A percentile compares a stretch with the other conserved stretches of the same genome.
Conservation (phyloP, 1,140 invertebrate genomes). For the Pseudomyrmex gracilis region DNA sequence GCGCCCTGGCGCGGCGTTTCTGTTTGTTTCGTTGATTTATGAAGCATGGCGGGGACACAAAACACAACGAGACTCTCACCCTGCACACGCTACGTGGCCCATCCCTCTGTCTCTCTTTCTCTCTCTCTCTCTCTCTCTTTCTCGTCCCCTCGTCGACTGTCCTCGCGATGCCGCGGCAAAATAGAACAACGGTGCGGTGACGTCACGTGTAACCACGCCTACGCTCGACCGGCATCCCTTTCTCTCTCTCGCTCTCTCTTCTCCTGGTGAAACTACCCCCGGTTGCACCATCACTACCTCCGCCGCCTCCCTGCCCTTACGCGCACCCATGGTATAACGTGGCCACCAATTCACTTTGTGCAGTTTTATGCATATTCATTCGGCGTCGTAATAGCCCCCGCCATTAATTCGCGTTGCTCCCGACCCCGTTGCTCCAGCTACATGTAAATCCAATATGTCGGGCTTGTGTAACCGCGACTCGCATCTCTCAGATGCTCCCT, state of each 20-base stretch:
- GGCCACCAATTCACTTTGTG: conserved; percentile 79
- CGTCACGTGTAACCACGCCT: conserved; percentile 82
- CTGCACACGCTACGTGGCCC: conserved; percentile 35
- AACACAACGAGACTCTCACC: conserved; percentile 78
- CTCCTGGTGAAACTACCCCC: conserved; percentile 50
- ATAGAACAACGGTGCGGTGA: conserved; percentile 80
- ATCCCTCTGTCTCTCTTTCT: conserved; percentile 32
- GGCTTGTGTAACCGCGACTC: conserved; percentile 70
- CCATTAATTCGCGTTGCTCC: conserved; percentile 74
- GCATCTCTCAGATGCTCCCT: conserved; percentile 45
- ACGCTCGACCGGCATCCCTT: conserved; percentile 52
- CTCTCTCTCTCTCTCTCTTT: conserved; percentile 34
- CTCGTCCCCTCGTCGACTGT: conserved; percentile 66
- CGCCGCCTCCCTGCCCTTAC: conserved; percentile 4
- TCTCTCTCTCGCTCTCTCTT: conserved; percentile 35
- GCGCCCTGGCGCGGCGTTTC: conserved; percentile 75
- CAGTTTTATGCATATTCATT: conserved; percentile 82
- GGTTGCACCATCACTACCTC: conserved; percentile 37
- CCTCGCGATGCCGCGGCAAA: conserved; percentile 72
- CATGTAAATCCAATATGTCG: conserved; percentile 77
- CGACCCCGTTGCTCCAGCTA: conserved; percentile 64
- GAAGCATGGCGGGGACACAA: conserved; percentile 82
- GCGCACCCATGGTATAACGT: conserved; percentile 63
- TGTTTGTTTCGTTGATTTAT: conserved; percentile 85
- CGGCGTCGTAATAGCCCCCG: conserved; percentile 75